These are phyloP conservation scores for Calliphora vicina DNA, from an alignment of 1,140 invertebrate genomes.

Conservation along the genomic window DNA sequence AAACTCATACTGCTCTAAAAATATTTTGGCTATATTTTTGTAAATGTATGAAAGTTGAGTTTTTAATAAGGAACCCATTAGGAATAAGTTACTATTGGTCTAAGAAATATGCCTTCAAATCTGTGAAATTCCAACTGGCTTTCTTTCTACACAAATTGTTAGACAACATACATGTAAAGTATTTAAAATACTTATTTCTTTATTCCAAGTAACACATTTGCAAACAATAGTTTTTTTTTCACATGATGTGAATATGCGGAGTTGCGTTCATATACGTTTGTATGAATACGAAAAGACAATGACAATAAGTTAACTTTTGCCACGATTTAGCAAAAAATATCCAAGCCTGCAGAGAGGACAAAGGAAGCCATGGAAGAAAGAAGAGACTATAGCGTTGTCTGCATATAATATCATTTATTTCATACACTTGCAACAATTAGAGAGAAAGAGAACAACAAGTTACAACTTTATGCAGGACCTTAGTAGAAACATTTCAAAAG, in stretches of 20 bases:
- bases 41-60: too few relatives aligned
- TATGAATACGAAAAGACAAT: background rate
- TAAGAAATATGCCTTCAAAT: too few relatives aligned
- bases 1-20: too few relatives aligned
- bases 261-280: too few relatives aligned
- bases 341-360: background rate
- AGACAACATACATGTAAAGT: too few relatives aligned
- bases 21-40: too few relatives aligned
- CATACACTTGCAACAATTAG: background rate
- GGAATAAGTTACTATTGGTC: too few relatives aligned
- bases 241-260: background rate
- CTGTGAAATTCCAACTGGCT: too few relatives aligned
- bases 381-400: background rate
- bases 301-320: slow-evolving; percentile 18
- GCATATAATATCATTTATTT: background rate
- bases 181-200: background rate
- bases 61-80: too few relatives aligned
- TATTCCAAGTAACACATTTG: background rate
- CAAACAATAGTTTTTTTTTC: background rate
- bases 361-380: too few relatives aligned
- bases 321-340: slow-evolving; percentile 1
- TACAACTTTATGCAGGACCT: background rate
- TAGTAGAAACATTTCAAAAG: background rate
- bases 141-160: too few relatives aligned
- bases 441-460: background rate